A percentile compares a stretch with the other conserved stretches of the same genome.
These are phyloP conservation scores for Harpalus rufipes DNA, from an alignment of 2,888 invertebrate genomes.

Conservation along the genomic window DNA sequence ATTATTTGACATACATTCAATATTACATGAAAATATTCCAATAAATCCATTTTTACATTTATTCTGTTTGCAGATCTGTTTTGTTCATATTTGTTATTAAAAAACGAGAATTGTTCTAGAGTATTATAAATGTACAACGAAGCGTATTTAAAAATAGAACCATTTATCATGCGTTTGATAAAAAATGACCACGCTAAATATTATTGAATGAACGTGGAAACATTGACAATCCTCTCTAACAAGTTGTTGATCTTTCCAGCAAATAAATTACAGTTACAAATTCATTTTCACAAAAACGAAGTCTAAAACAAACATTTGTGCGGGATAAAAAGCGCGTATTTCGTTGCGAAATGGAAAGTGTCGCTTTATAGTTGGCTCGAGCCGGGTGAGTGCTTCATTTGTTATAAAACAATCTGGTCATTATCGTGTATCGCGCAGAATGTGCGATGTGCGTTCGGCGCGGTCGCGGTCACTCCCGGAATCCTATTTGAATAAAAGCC, in stretches of 20 bases:
- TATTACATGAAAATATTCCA: not conserved
- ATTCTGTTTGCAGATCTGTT: not conserved
- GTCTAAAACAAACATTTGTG: slow-evolving; percentile 36
- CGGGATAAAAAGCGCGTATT: slow-evolving; percentile 11
- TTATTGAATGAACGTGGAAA: slow-evolving; percentile 42
- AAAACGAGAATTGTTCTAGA: slow-evolving; percentile 4
- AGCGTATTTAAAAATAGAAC: slow-evolving; percentile 1
- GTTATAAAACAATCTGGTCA: slow-evolving; percentile 52
- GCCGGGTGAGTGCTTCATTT: slow-evolving; percentile 47
- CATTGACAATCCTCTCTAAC: slow-evolving; percentile 49
- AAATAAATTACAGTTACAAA: slow-evolving; percentile 48
- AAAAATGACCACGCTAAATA: slow-evolving; percentile 21
- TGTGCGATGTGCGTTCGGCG: slow-evolving; percentile 8
- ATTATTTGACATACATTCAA: not conserved
- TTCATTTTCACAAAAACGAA: slow-evolving; percentile 36
- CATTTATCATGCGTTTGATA: slow-evolving; percentile 1
- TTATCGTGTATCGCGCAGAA: slow-evolving; percentile 25
- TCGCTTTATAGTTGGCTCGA: slow-evolving; percentile 18
- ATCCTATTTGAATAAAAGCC: slow-evolving; percentile 62
- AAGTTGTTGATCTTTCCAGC: slow-evolving; percentile 42
- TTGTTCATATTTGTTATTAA: not conserved
- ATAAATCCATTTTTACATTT: slow-evolving; percentile 3
- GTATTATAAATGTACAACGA: not conserved
- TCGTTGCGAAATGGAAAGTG: slow-evolving; percentile 41
- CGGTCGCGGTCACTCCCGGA: slow-evolving; percentile 17